Base-by-base conservation (phyloP, 1,140 invertebrate genomes). In the Trichogramma pretiosum region DNA sequence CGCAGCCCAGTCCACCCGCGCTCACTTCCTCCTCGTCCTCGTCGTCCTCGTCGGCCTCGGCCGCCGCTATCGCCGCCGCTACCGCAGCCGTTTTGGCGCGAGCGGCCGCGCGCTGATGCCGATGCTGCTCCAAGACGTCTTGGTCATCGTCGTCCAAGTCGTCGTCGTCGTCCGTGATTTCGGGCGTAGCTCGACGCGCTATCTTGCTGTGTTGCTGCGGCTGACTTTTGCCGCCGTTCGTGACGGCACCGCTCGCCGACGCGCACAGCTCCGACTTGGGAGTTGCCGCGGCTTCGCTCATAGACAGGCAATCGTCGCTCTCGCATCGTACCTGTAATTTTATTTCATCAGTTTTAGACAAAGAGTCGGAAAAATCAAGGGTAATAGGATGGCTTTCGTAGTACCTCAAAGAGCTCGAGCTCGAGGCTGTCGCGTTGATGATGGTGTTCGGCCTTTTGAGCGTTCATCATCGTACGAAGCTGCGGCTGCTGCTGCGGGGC, bases 321-420 rank as follows among this genome's bases (percentile, higher is more conserved):
- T 58, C 55, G 58, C 54, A 53, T 45, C 55, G 56, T 49, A 61
- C 57, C 59, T 61, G 51, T 8, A 19, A n/a, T n/a, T n/a, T n/a
- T n/a, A n/a, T n/a, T n/a, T n/a, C n/a, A n/a, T n/a, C n/a, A n/a
- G n/a, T n/a, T n/a, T n/a, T n/a, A n/a, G n/a, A n/a, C n/a, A n/a
- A n/a, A n/a, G n/a, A n/a, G n/a, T n/a, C n/a, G n/a, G n/a, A n/a
- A n/a, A n/a, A n/a, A n/a, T n/a, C n/a, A n/a, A n/a, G n/a, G n/a
- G n/a, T n/a, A n/a, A n/a, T n/a, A n/a, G n/a, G n/a, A n/a, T n/a
- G n/a, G n/a, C n/a, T n/a, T 26, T 10, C 11, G 39, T 26, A 40
- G 65, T 56, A 71, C 68, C 69, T 72, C 69, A 66, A 72, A 72
- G 49, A 70, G 66, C 55, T 72, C 67, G 63, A 72, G 68, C 63